phyloP scores from a whole-genome alignment of 2,888 invertebrate genomes.

The Omphaloscelis lunosa region DNA sequence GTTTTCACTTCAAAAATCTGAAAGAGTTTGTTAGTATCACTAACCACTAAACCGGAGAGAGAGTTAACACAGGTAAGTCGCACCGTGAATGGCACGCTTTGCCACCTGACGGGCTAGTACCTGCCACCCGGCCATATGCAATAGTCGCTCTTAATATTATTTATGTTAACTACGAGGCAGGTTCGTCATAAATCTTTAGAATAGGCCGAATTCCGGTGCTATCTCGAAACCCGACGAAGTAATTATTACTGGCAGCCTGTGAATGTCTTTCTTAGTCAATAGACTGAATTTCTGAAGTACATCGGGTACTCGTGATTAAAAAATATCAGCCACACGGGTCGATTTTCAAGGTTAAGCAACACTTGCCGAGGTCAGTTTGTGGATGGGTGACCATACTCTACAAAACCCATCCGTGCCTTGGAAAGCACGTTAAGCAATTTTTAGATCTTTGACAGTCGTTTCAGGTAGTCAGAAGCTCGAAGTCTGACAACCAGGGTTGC shows the following conservation, averaged over 20 bases:
- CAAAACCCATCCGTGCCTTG: too few species aligned
- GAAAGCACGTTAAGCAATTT: not conserved
- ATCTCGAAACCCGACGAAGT: conserved; percentile 5
- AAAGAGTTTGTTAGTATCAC: too few species aligned
- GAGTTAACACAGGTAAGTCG: conserved; percentile 5
- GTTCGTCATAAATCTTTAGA: conserved; percentile 33
- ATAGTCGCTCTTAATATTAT: conserved; percentile 55
- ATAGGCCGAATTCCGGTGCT: conserved; percentile 12
- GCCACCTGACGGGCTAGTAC: conserved; percentile 37
- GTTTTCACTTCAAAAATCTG: too few species aligned
- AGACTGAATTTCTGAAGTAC: not conserved
- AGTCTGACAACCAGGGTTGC: not conserved
- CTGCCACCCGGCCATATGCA: conserved; percentile 34
- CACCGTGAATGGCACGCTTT: conserved; percentile 46
- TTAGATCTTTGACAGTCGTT: not conserved
- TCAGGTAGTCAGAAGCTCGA: not conserved
- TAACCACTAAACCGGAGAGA: too few species aligned
- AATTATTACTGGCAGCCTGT: conserved; percentile 6
- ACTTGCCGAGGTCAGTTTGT: not conserved
- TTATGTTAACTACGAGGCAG: conserved; percentile 45
- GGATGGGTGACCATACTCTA: not conserved
- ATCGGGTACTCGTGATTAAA: too few species aligned
- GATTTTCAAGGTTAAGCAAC: not conserved
- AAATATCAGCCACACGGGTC: too few species aligned
- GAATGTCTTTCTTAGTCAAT: not conserved